These are phyloP conservation scores for Chanos chanos DNA, from an alignment of 2,797 vertebrate genomes.

Conservation along the genomic window DNA sequence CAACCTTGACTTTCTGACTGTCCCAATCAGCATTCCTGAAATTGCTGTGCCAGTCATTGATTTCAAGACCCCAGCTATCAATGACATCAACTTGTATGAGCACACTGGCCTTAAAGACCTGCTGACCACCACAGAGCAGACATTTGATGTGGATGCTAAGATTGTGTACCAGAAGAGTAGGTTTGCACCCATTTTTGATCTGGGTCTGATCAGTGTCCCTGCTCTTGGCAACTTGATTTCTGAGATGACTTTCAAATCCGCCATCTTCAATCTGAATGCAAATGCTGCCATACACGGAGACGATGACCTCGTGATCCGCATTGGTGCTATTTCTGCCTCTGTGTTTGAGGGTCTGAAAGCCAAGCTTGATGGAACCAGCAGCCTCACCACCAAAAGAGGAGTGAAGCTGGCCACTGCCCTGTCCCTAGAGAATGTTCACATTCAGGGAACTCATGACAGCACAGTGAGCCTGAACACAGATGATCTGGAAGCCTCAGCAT, in stretches of 20 bases:
- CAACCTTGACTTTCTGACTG: conserved; percentile 84
- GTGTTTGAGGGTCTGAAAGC: conserved; percentile 77
- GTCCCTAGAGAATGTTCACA: conserved; percentile 67
- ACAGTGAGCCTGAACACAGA: conserved; percentile 74
- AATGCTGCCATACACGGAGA: conserved; percentile 79
- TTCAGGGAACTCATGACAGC: conserved; percentile 82
- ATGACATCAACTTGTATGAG: conserved; percentile 82
- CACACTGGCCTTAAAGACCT: conserved; percentile 76
- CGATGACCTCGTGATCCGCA: conserved; percentile 79
- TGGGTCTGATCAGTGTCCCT: conserved; percentile 74
- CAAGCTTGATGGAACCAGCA: conserved; percentile 84
- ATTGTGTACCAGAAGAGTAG: conserved; percentile 83
- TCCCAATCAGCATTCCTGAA: conserved; percentile 81
- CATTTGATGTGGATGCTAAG: conserved; percentile 78
- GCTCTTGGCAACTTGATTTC: conserved; percentile 81
- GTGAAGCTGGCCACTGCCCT: conserved; percentile 85
- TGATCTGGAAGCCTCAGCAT: conserved; percentile 66
- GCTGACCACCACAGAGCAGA: conserved; percentile 82
- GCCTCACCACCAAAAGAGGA: conserved; percentile 81
- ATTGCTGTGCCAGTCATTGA: conserved; percentile 66
- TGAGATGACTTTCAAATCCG: conserved; percentile 88
- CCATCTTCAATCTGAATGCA: conserved; percentile 79
- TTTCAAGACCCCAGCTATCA: conserved; percentile 71
- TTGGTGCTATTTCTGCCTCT: conserved; percentile 79
- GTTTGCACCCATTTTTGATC: conserved; percentile 63